phyloP scores from a whole-genome alignment of 2,113 vertebrate species.

The Lampris megalopsis region DNA sequence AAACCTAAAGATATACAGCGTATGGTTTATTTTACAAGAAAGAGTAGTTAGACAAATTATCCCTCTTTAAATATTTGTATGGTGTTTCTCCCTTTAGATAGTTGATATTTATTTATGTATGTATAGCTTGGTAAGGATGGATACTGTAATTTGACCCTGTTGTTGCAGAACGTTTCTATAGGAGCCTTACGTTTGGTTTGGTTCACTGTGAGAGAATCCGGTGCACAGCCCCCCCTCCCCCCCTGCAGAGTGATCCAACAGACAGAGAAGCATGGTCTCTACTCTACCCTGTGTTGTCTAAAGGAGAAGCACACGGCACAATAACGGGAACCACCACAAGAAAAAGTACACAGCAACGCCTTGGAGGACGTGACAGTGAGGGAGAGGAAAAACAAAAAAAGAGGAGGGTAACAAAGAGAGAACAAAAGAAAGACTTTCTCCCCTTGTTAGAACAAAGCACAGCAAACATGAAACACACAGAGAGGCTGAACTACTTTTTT shows the following conservation, averaged over 20 bases:
- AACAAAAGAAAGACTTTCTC: constrained; percentile 63
- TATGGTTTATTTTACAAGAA: constrained; percentile 95
- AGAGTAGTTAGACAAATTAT: constrained; percentile 94
- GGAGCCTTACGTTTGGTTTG: constrained; percentile 85
- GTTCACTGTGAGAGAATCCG: constrained; percentile 61
- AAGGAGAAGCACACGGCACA: constrained; percentile 89
- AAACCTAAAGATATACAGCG: constrained; percentile 94
- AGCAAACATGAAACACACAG: constrained; percentile 94
- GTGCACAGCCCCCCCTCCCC: constrained; percentile 38
- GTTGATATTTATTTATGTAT: constrained; percentile 86
- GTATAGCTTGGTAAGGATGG: constrained; percentile 86
- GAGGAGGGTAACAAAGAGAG: constrained; percentile 44
- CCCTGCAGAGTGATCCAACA: constrained; percentile 51
- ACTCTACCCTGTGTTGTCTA: constrained; percentile 88
- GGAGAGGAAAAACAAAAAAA: constrained; percentile 42
- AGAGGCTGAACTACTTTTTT: constrained; percentile 91
- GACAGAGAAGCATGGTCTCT: constrained; percentile 66
- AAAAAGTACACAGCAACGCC: constrained; percentile 87
- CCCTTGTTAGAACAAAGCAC: constrained; percentile 84
- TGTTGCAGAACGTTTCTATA: constrained; percentile 90
- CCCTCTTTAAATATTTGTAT: constrained; percentile 83
- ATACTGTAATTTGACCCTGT: constrained; percentile 86
- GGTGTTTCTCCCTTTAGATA: constrained; percentile 90
- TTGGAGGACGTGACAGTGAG: constrained; percentile 88
- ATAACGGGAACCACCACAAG: constrained; percentile 89